Evolutionary conservation across 2,888 invertebrate species (phyloP).

Genomic region (Horisme vitalbata): DNA sequence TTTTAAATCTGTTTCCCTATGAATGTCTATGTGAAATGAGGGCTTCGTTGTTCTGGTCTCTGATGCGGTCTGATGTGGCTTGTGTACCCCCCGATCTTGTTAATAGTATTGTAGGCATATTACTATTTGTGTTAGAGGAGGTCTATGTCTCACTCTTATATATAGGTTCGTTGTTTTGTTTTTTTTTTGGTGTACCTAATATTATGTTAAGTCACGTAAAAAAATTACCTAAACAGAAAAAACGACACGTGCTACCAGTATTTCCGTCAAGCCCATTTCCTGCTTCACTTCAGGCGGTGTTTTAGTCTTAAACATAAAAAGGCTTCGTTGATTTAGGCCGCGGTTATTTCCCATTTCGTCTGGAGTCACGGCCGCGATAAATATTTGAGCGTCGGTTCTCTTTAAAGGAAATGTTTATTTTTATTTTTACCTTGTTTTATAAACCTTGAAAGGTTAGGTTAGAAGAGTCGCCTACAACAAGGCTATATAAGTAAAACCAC

Average conservation of each 20-base stretch:
- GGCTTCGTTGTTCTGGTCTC: too few relatives aligned
- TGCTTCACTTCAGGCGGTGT: conserved; percentile 9
- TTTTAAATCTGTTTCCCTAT: too few relatives aligned
- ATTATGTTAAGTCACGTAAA: not conserved
- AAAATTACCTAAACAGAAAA: conserved; percentile 11
- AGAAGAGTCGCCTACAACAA: too few relatives aligned
- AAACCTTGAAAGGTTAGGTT: too few relatives aligned
- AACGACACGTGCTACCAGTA: conserved; percentile 7
- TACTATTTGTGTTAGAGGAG: too few relatives aligned
- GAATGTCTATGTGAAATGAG: too few relatives aligned
- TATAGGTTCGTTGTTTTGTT: too few relatives aligned
- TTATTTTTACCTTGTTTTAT: conserved; percentile 29
- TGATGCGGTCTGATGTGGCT: too few relatives aligned
- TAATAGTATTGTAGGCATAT: too few relatives aligned
- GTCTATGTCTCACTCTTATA: too few relatives aligned
- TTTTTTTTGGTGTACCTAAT: not conserved
- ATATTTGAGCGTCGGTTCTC: conserved; percentile 27
- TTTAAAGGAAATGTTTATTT: conserved; percentile 28
- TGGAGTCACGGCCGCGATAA: conserved; percentile 25
- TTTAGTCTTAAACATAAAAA: conserved; percentile 20
- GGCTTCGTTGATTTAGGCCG: conserved; percentile 20
- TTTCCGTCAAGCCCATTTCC: conserved; percentile 8
- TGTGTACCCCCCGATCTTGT: too few relatives aligned
- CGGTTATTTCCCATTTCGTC: conserved; percentile 21
- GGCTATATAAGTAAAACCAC: too few relatives aligned